These are phyloP conservation scores for Aphis gossypii DNA, from an alignment of 1,140 invertebrate genomes.

Conservation along the genomic window DNA sequence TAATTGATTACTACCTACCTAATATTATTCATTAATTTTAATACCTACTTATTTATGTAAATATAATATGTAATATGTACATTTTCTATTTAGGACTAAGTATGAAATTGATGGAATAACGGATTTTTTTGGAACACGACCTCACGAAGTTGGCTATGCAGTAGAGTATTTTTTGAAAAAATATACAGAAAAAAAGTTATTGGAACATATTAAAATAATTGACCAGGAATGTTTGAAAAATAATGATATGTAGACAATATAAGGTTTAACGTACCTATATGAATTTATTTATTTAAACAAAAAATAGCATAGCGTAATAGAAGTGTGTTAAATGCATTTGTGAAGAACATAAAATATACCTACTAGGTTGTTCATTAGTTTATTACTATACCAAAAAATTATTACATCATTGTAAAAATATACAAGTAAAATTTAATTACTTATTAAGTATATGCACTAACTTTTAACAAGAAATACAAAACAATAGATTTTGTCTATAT, in stretches of 20 bases:
- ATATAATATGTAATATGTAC: not conserved
- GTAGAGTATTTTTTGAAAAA: slow-evolving; percentile 54
- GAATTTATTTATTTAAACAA: not conserved
- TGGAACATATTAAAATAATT: slow-evolving; percentile 50
- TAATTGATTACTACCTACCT: not conserved
- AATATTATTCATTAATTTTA: not conserved
- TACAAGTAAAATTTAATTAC: not conserved
- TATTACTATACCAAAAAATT: too few species aligned
- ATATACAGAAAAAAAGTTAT: slow-evolving; percentile 50
- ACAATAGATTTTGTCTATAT: too few species aligned
- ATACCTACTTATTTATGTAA: not conserved
- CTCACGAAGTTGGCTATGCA: slow-evolving; percentile 42
- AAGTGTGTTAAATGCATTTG: not conserved
- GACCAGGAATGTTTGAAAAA: slow-evolving; percentile 42
- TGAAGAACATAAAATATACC: not conserved
- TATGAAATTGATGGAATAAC: slow-evolving; percentile 21
- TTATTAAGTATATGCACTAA: too few species aligned
- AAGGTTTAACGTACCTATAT: not conserved
- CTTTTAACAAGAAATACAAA: too few species aligned
- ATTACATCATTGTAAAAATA: not conserved
- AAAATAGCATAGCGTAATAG: not conserved
- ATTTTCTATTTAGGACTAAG: not conserved
- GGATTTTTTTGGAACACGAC: slow-evolving; percentile 53
- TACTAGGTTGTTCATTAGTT: not conserved
- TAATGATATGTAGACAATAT: not conserved